A percentile compares a stretch with the other conserved stretches of the same genome.
phyloP scores from a whole-genome alignment of 2,113 vertebrate species.

The Cyprinodon tularosa region DNA sequence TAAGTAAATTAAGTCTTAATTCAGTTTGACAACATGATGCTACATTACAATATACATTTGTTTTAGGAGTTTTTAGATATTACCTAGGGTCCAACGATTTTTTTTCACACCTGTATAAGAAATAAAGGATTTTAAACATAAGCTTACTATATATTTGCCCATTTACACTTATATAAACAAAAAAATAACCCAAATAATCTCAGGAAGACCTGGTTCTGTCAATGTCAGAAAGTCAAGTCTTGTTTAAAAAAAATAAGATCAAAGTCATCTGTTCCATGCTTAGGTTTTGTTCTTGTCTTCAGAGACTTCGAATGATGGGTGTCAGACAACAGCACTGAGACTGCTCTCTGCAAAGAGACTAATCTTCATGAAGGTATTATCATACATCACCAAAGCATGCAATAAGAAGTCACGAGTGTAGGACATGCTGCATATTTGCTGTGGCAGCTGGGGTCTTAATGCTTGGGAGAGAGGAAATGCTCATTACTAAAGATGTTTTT shows the following conservation, averaged over 20 bases:
- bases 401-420: constrained; percentile 52
- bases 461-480: constrained; percentile 64
- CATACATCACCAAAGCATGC: constrained; percentile 61
- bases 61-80: neutral
- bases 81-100: neutral
- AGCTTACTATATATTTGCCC: neutral
- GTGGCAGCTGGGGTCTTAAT: constrained; percentile 72
- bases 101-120: neutral
- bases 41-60: neutral
- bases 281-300: constrained; percentile 63
- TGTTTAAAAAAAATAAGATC: constrained; percentile 64
- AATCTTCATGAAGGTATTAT: constrained; percentile 70
- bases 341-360: constrained; percentile 61
- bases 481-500: constrained; percentile 73
- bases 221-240: constrained; percentile 58
- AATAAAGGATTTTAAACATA: neutral
- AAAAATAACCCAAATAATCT: constrained; percentile 10
- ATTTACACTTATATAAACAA: constrained; percentile 8
- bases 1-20: neutral
- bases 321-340: constrained; percentile 49
- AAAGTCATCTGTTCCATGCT: constrained; percentile 51
- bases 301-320: constrained; percentile 59
- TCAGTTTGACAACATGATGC: too few species aligned
- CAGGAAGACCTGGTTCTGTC: constrained; percentile 61
- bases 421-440: constrained; percentile 30